Conservation (phyloP, 2,888 invertebrate species). For the Carterocephalus palaemon region DNA sequence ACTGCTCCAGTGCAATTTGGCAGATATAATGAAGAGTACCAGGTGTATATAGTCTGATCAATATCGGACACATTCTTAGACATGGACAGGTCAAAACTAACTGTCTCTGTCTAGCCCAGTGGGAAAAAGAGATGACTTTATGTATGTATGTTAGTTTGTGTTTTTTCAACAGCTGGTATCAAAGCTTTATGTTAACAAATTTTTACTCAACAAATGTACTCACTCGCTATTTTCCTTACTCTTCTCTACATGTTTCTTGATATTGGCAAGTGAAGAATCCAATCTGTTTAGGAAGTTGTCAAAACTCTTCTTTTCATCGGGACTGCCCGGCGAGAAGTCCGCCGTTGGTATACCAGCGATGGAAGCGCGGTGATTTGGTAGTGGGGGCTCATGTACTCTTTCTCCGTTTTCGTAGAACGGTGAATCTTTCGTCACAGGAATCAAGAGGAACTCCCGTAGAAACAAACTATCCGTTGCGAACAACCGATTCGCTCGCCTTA, state of each 20-base stretch:
- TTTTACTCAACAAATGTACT: constrained; percentile 61
- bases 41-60: no score
- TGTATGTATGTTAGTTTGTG: no score
- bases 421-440: constrained; percentile 86
- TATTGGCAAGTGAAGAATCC: constrained; percentile 90
- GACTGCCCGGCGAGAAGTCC: constrained; percentile 79
- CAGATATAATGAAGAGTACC: no score
- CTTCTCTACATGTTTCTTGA: constrained; percentile 89
- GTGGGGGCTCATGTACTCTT: constrained; percentile 63
- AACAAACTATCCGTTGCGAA: constrained; percentile 97
- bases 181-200: no score
- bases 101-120: no score
- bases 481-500: constrained; percentile 92
- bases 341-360: constrained; percentile 74
- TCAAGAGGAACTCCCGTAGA: constrained; percentile 90
- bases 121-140: no score
- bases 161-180: no score
- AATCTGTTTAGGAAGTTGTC: constrained; percentile 90
- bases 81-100: no score
- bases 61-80: no score
- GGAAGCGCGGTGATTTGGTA: constrained; percentile 77
- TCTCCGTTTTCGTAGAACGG: constrained; percentile 80
- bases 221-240: constrained; percentile 90
- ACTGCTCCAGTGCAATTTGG: no score
- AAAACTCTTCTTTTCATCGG: constrained; percentile 86